Base-by-base conservation (phyloP, 2,113 vertebrate genomes). In the Crotalus helleri region DNA sequence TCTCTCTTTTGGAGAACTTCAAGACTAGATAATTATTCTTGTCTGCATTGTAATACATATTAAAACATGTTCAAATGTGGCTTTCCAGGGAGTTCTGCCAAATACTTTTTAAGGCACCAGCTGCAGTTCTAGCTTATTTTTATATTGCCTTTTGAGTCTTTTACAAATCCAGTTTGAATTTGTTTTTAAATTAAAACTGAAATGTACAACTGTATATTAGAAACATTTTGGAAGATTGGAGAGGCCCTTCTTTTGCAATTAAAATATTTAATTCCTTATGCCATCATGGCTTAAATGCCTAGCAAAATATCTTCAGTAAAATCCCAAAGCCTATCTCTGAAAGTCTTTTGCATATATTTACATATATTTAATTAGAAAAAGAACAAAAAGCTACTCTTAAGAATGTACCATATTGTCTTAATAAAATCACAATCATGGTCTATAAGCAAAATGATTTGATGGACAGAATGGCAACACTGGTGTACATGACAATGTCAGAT, bases 11-110 rank as follows among this genome's bases (percentile, higher is more conserved):
- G 94, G 95, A 64, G 96, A 97, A 97, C 97, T 97, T 97, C 97
- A 97, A 98, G 98, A 97, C 97, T 98, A 98, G 97, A 98, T 97
- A 98, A 98, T 99, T 98, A 98, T 98, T 98, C 98, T 98, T 98
- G 98, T 98, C 98, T 98, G 98, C 97, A 97, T 98, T 97, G 97
- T 98, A 98, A 99, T 97, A 97, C 98, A 97, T 98, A 98, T 98
- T 98, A 98, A 98, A 90, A 98, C 97, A 97, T 95, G 95, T 98
- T 98, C 97, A 98, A 98, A 98, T 98, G 98, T 98, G 98, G 98
- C 97, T 99, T 99, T 98, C 95, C 95, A 97, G 97, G 98, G 98
- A 98, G 98, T 97, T 95, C 96, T 95, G 98, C 98, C 98, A 99
- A 98, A 97, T 97, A 98, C 96, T 98, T 51, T 97, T 97, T 97